phyloP scores from a whole-genome alignment of 2,113 vertebrate species.

The Microcebus griseorufus region DNA sequence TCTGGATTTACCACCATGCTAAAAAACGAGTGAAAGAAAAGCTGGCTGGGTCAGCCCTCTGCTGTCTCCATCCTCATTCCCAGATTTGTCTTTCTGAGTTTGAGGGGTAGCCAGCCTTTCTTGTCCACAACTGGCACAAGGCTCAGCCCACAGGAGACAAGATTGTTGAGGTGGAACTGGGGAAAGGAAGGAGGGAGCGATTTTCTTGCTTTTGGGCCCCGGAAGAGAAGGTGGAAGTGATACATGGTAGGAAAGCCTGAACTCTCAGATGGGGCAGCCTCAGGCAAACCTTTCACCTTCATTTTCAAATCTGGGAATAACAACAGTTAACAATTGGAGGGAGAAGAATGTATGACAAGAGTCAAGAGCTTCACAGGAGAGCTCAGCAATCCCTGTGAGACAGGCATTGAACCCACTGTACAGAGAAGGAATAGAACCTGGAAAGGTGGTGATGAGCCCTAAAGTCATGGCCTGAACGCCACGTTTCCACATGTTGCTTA shows the following conservation, averaged over 20 bases:
- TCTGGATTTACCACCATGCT: neutral
- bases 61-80: no score
- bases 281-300: neutral
- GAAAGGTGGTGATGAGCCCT: neutral
- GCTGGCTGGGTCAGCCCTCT: neutral
- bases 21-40: neutral
- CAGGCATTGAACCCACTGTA: neutral
- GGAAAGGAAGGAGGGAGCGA: neutral
- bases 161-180: neutral
- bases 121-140: neutral
- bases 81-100: neutral
- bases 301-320: neutral
- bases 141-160: neutral
- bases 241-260: neutral
- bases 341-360: neutral
- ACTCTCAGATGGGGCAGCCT: no score
- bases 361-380: neutral
- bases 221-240: neutral
- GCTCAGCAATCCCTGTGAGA: rapidly evolving
- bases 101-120: neutral
- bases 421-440: neutral
- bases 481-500: neutral
- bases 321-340: neutral
- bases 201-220: neutral
- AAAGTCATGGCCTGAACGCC: neutral